A percentile compares a stretch with the other conserved stretches of the same genome.
Conservation (phyloP, 2,888 invertebrate genomes). For the Melanargia galathea region DNA sequence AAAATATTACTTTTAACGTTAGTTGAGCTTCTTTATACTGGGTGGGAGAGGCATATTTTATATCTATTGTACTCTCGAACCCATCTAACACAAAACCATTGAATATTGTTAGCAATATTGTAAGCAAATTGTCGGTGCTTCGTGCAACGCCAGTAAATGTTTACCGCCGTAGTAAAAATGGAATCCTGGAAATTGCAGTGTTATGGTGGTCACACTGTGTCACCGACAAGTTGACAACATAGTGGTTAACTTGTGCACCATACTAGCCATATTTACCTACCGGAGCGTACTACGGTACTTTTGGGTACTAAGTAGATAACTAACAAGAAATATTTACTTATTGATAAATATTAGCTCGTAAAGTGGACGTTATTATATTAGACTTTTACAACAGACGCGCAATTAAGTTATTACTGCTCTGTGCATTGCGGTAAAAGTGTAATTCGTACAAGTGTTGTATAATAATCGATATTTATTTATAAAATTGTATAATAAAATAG, state of each 20-base stretch:
- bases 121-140: conserved; percentile 28
- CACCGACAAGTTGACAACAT: conserved; percentile 28
- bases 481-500: too few species aligned
- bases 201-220: conserved; percentile 30
- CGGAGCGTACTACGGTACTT: not conserved
- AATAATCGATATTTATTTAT: too few species aligned
- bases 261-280: conserved; percentile 3
- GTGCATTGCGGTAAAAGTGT: too few species aligned
- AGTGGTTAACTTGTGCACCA: conserved; percentile 19
- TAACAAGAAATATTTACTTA: too few species aligned
- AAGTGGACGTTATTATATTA: too few species aligned
- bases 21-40: too few species aligned
- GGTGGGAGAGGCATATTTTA: too few species aligned
- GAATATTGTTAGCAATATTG: conserved; percentile 29
- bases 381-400: too few species aligned
- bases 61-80: not conserved
- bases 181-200: conserved; percentile 33
- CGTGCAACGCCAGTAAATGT: conserved; percentile 29
- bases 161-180: conserved; percentile 32
- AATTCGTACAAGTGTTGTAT: too few species aligned
- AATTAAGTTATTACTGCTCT: too few species aligned
- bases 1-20: not conserved
- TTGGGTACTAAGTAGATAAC: not conserved
- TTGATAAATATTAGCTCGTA: too few species aligned
- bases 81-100: not conserved